Evolutionary conservation across 2,113 vertebrate species (phyloP).

Genomic region (Bujurquina vittata): DNA sequence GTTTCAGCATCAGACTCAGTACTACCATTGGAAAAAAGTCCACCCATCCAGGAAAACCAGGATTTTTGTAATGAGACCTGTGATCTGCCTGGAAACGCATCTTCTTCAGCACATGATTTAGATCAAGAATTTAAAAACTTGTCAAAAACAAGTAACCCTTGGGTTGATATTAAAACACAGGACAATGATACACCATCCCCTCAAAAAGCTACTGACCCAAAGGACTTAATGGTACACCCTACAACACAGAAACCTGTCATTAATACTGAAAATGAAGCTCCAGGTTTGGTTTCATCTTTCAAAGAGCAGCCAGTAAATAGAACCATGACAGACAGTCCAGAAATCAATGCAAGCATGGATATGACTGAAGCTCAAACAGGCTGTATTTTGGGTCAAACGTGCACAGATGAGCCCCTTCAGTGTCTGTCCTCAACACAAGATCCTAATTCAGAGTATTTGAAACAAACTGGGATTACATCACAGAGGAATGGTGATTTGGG

Average conservation of each 20-base stretch:
- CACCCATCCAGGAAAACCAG: not conserved
- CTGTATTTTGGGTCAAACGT: not conserved
- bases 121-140: constrained; percentile 46
- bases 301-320: constrained; percentile 6
- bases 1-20: not conserved
- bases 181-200: not conserved
- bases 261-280: not conserved
- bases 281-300: not conserved
- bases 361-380: constrained; percentile 33
- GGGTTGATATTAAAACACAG: not conserved
- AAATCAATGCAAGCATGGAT: constrained; percentile 14
- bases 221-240: not conserved
- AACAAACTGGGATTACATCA: not conserved
- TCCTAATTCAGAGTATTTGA: not conserved
- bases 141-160: constrained; percentile 11
- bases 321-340: constrained; percentile 15
- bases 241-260: not conserved
- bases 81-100: not conserved
- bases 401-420: not conserved
- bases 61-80: not conserved
- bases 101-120: constrained; percentile 57
- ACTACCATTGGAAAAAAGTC: not conserved
- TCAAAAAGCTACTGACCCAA: not conserved
- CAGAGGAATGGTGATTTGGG: not conserved
- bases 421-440: not conserved